Evolutionary conservation across 1,140 invertebrate genomes (phyloP), one percentile per base, ranked within the genome.

Genomic region (Propsilocerus akamusi): DNA sequence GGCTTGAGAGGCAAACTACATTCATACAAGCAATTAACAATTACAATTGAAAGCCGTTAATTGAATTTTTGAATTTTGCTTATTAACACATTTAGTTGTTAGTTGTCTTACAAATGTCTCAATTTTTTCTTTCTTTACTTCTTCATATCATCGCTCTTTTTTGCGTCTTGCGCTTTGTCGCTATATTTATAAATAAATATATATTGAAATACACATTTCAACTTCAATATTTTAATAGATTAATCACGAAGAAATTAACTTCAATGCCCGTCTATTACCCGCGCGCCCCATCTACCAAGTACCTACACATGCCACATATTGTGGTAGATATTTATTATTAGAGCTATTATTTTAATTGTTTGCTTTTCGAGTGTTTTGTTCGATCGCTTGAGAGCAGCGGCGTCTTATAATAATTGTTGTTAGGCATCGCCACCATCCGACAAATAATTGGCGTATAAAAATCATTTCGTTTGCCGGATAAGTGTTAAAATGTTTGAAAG

Each of bases 21-120:
- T 20, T 41, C 34, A 41, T 41, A 41, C 34, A 41, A 41, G n/a
- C 34, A 41, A 41, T 41, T 41, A 41, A 41, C 34, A 41, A 41
- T 41, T 41, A 17, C 34, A 41, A 41, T 41, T 41, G 34, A 41
- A 41, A 41, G 34, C 34, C 34, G 34, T 41, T 41, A 41, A 41
- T 41, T 41, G 34, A 41, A 41, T 41, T 41, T 41, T 41, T 41
- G 34, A 41, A 41, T 41, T 14, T 20, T 41, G 34, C 34, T 41
- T 41, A 41, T 41, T 41, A 41, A 41, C 34, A 41, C 34, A 41
- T 41, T 41, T 41, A 41, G 34, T 41, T 41, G 34, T 41, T 10
- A n/a, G n/a, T 41, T 17, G 34, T 20, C 17, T 41, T 20, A 17
- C n/a, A n/a, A n/a, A n/a, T n/a, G n/a, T n/a, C n/a, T n/a, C 22